Percentiles rank a stretch among this genome's conserved stretches.
Conservation (phyloP, 2,888 invertebrate genomes). For the Agonum fuliginosum region DNA sequence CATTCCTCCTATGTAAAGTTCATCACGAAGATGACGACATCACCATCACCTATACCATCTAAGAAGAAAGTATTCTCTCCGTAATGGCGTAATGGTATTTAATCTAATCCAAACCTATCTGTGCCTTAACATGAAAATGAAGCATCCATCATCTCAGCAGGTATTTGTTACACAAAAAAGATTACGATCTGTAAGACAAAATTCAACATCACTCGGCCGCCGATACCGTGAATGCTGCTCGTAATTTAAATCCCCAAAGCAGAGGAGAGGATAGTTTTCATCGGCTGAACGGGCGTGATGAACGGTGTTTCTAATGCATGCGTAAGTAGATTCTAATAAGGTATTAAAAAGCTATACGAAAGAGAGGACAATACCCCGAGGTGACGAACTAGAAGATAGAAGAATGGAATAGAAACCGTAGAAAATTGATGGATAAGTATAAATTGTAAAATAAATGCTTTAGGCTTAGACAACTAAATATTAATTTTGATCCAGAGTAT, state of each 20-base stretch:
- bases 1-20: too few relatives aligned
- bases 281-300: slow-evolving; percentile 47
- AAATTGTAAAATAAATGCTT: too few relatives aligned
- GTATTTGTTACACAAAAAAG: slow-evolving; percentile 18
- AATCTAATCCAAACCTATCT: background rate
- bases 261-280: slow-evolving; percentile 45
- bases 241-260: slow-evolving; percentile 31
- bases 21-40: background rate
- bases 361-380: background rate
- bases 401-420: too few relatives aligned
- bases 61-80: background rate
- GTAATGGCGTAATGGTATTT: background rate
- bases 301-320: slow-evolving; percentile 48
- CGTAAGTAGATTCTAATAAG: slow-evolving; percentile 55
- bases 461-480: too few relatives aligned
- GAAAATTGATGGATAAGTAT: too few relatives aligned
- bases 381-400: background rate
- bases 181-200: slow-evolving; percentile 23
- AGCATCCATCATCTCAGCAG: slow-evolving; percentile 15
- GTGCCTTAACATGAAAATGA: slow-evolving; percentile 8
- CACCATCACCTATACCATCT: too few relatives aligned
- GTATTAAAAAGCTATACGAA: slow-evolving; percentile 43
- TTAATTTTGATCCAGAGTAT: too few relatives aligned
- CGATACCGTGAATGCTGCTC: background rate
- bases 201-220: background rate